Evolutionary conservation across 1,140 invertebrate genomes (phyloP).

Genomic region (Harlomillsia oculata): DNA sequence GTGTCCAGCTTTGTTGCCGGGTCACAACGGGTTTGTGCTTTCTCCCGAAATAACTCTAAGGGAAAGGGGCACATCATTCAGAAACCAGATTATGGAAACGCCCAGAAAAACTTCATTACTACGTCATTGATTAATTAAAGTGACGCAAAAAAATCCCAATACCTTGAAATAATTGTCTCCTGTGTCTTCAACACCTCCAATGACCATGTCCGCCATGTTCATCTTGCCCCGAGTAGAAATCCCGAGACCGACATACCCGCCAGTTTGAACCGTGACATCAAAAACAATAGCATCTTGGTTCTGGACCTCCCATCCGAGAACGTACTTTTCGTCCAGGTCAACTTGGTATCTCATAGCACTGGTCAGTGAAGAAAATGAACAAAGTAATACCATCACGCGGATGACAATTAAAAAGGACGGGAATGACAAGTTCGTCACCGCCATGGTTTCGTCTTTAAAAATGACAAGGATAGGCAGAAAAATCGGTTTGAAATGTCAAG

Average conservation of each 20-base stretch:
- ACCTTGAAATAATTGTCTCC: not conserved
- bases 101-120: too few relatives aligned
- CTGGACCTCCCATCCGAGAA: slow-evolving; percentile 6
- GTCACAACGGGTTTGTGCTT: slow-evolving; percentile 3
- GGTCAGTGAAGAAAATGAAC: too few relatives aligned
- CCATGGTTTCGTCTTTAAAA: too few relatives aligned
- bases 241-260: slow-evolving; percentile 6
- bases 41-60: not conserved
- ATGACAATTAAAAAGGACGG: too few relatives aligned
- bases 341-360: not conserved
- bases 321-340: not conserved
- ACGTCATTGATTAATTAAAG: too few relatives aligned
- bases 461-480: too few relatives aligned
- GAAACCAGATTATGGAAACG: too few relatives aligned
- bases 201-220: slow-evolving; percentile 5
- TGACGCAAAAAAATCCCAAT: too few relatives aligned
- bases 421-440: too few relatives aligned
- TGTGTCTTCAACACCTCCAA: not conserved
- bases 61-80: not conserved
- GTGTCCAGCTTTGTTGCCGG: slow-evolving; percentile 1
- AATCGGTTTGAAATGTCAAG: too few relatives aligned
- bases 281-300: not conserved
- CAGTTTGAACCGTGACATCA: slow-evolving; percentile 1
- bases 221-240: slow-evolving; percentile 1
- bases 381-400: too few relatives aligned